Base-by-base conservation (phyloP, 2,113 vertebrate genomes). In the Calidris pygmaea region DNA sequence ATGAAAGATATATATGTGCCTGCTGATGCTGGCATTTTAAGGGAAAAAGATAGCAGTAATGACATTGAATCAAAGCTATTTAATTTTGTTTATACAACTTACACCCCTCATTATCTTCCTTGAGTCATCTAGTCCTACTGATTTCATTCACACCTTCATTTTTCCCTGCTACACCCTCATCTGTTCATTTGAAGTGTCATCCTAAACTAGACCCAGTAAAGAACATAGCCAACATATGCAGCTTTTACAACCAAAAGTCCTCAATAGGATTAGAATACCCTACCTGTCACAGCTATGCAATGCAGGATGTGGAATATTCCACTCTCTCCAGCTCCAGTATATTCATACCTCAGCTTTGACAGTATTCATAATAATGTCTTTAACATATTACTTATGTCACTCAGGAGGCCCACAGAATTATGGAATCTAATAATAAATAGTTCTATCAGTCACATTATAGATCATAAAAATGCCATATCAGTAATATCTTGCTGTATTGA, bases 311-410 rank as follows among this genome's bases (percentile, higher is more conserved):
- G 55, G 47, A 95, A 82, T 65, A 90, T 87, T 88, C 56, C 30
- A 27, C 20, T 85, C 8, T 59, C 50, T 93, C 30, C 47, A 73
- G 58, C 18, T 95, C 89, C 29, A 90, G 47, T 65, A 62, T 77
- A 68, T 87, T 83, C 65, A 85, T 56, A 96, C 45, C 35, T 75
- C 63, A 87, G 62, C 29, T 93, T 95, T 86, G 67, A 89, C 70
- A 89, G 62, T 84, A 92, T 78, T 91, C 86, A 83, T 75, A 93
- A 88, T 93, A 82, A 66, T 24, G 30, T 43, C 52, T 82, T 93
- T 79, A 24, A 91, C 65, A 9, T 62, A 94, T 97, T 97, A 95
- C 87, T 97, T 95, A 93, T 92, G 41, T 66, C 75, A 75, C 71
- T 83, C 48, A 93, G 48, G 73, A 94, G 39, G 32, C 68, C 56